These are phyloP conservation scores for Zootermopsis nevadensis DNA, from an alignment of 2,888 invertebrate species.

Conservation along the genomic window DNA sequence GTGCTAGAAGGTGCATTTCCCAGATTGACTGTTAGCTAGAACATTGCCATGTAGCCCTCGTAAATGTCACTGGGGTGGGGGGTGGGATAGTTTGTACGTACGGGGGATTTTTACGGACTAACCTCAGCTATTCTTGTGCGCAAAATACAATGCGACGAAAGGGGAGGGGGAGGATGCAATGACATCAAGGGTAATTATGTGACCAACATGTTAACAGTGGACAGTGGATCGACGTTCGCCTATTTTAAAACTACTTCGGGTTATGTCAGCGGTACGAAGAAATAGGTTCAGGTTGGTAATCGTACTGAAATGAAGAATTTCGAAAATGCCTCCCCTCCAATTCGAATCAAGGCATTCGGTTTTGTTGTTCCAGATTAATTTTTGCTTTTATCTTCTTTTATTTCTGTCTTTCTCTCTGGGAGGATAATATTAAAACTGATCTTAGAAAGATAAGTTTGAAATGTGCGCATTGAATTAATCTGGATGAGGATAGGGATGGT, in stretches of 20 bases:
- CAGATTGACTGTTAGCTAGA: constrained; percentile 40
- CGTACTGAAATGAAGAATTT: too few relatives aligned
- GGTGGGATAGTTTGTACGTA: not conserved
- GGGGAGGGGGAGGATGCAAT: not conserved
- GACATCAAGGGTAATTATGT: not conserved
- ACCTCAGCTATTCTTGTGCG: not conserved
- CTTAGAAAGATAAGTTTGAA: too few relatives aligned
- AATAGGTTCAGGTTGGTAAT: too few relatives aligned
- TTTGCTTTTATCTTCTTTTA: too few relatives aligned
- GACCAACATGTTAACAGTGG: not conserved
- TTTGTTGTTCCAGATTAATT: too few relatives aligned
- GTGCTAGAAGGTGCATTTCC: constrained; percentile 39
- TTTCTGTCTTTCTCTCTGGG: too few relatives aligned
- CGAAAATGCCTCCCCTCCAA: too few relatives aligned
- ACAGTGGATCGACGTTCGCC: not conserved
- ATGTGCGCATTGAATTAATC: too few relatives aligned
- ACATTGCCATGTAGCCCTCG: constrained; percentile 25
- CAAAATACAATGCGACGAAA: not conserved
- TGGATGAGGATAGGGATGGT: too few relatives aligned
- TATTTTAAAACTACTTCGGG: not conserved
- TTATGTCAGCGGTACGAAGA: too few relatives aligned
- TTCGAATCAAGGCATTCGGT: too few relatives aligned
- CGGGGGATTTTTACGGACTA: constrained; percentile 37
- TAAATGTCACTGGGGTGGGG: not conserved
- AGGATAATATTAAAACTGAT: too few relatives aligned